Base-by-base conservation (phyloP, 2,797 vertebrate genomes). In the Eidolon dupreanum region DNA sequence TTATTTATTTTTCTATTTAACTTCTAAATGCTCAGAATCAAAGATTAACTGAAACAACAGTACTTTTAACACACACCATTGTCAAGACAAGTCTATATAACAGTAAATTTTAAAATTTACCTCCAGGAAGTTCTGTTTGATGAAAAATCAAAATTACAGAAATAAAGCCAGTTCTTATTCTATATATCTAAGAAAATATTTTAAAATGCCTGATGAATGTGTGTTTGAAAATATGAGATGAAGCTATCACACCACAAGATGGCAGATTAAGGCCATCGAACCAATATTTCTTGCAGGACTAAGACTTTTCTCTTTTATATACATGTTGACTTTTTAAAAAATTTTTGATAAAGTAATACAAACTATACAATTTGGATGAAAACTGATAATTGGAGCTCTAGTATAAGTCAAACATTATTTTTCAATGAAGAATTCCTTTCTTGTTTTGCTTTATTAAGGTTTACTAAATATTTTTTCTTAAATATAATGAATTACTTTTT, bases 231-330 rank as follows among this genome's bases (percentile, higher is more conserved):
- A 85, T 90, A 26, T 90, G 95, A 88, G 1, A 92, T 96, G 68
- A 93, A 43, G 11, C 92, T 43, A 31, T 83, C 3, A 13, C 2
- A 71, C 97, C 97, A 98, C 97, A 78, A 97, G 97, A 82, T 97
- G 97, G 97, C 97, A 93, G 71, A 66, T 79, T 51, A 93, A 95
- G 57, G 88, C 96, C 77, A 94, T 77, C 55, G 68, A 96, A 97
- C 24, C 12, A 59, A 10, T 33, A 6, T 19, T 88, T 51, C 41
- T 79, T 57, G 11, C 6, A 19, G 0, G 5, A 63, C 2, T 24
- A 59, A 53, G 0, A 6, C 2, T 63, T 84, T 91, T 87, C 19
- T 79, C 1, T 71, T 89, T 73, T 53, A 53, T 31, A 43, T 33
- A 41, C 6, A 33, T 31, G 6, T 26, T 88, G 5, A 13, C 6